Evolutionary conservation across 1,140 invertebrate genomes (phyloP).

Genomic region (Ceratosolen fusciceps): DNA sequence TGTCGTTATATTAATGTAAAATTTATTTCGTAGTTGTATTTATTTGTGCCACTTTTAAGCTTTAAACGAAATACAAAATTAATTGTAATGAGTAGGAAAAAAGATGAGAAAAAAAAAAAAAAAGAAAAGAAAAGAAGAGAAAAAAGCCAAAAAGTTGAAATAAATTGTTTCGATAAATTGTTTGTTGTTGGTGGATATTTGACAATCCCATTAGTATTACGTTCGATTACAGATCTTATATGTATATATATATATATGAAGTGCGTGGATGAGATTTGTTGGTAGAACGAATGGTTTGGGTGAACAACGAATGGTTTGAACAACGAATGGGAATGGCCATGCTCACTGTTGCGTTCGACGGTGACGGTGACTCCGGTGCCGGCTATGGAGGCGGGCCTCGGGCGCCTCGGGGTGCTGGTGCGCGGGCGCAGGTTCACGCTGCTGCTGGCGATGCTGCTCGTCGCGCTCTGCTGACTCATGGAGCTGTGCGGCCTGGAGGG

Average conservation of each 20-base stretch:
- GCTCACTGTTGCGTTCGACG: slow-evolving; percentile 66
- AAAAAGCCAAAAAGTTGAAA: neutral
- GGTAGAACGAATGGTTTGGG: too few species aligned
- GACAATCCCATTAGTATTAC: neutral
- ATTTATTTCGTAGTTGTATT: slow-evolving; percentile 53
- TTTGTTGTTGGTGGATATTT: slow-evolving; percentile 22
- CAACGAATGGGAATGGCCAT: slow-evolving; percentile 50
- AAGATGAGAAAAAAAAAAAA: slow-evolving; percentile 54
- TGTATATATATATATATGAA: neutral
- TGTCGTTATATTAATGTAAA: neutral
- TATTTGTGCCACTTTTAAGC: slow-evolving; percentile 64
- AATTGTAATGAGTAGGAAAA: too few species aligned
- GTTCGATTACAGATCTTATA: too few species aligned
- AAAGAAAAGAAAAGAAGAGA: slow-evolving; percentile 19
- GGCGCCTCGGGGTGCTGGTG: slow-evolving; percentile 75
- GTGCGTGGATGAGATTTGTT: too few species aligned
- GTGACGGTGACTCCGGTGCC: slow-evolving; percentile 83
- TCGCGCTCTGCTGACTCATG: slow-evolving; percentile 79
- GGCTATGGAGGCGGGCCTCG: slow-evolving; percentile 87
- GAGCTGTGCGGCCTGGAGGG: slow-evolving; percentile 87
- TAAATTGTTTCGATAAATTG: neutral
- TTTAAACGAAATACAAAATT: slow-evolving; percentile 49
- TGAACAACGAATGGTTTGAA: too few species aligned
- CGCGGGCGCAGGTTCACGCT: slow-evolving; percentile 74
- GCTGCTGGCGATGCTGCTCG: slow-evolving; percentile 73